Evolutionary conservation across 2,888 invertebrate genomes (phyloP), one percentile per base, ranked within the genome.

Genomic region (Lasioglossum oenotherae): DNA sequence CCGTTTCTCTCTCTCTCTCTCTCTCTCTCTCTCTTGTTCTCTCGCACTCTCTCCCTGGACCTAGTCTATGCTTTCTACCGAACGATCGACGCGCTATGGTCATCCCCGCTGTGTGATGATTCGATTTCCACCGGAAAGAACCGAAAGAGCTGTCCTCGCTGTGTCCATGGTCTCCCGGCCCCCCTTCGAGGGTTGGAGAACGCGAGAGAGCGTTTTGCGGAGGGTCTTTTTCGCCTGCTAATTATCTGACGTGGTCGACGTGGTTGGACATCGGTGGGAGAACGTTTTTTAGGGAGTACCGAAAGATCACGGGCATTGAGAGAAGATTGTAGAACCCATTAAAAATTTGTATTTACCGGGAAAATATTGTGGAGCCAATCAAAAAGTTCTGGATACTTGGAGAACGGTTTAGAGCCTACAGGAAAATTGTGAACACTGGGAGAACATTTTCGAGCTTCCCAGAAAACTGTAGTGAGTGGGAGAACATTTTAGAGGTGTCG

Each of bases 21-120:
- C 81, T 12, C 41, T 79, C 41, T 57, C 84, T 75, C 82, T 64
- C 80, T 35, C 23, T 19, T 6, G 35, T 35, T 35, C 67, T 67
- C 78, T 38, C 83, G 60, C 78, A 41, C 69, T 73, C 78, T 35
- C 85, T 75, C 78, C 31, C 60, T 69, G 57, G n/a, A 57, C 77
- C 4, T 44, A 72, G 41, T 57, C 84, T 74, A 78, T 27, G 75
- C 38, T 79, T 14, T 64, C 64, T 64, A 19, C 64, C 76, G 57
- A 72, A 73, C 64, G 74, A 79, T 74, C 77, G 57, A 57, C 80
- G 77, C 67, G 31, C 64, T 64, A 31, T 44, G 41, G 31, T 53
- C 10, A 5, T 31, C 46, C 38, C 16, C 35, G 75, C 8, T 64
- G 35, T 12, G 23, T 23, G 23, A 27, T 44, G 16, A 31, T 57